Percentiles rank a stretch among this genome's conserved stretches.
Conservation (phyloP, 2,888 invertebrate genomes). For the Drosophila longiperda region DNA sequence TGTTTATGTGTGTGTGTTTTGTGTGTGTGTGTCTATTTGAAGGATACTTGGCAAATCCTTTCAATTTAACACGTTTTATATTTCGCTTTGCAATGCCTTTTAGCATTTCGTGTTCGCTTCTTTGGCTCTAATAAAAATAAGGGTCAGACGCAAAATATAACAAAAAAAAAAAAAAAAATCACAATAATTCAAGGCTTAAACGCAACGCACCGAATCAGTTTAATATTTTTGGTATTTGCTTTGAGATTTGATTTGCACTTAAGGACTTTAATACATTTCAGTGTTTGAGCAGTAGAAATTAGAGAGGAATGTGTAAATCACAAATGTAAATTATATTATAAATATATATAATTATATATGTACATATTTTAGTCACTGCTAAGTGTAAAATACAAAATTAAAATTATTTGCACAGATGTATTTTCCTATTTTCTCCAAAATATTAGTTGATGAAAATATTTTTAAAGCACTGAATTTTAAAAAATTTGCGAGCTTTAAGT, state of each 20-base stretch:
- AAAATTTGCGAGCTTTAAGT: constrained; percentile 31
- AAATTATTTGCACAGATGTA: neutral
- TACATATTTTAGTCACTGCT: neutral
- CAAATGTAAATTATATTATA: neutral
- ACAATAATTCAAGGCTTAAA: constrained; percentile 18
- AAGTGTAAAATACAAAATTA: neutral
- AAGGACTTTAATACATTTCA: constrained; percentile 7
- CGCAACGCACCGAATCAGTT: constrained; percentile 5
- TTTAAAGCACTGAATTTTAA: neutral
- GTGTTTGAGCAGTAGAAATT: neutral
- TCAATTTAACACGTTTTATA: constrained; percentile 61
- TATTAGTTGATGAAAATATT: neutral
- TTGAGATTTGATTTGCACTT: constrained; percentile 28
- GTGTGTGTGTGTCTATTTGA: constrained; percentile 16
- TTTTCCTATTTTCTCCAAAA: neutral
- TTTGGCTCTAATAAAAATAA: constrained; percentile 44
- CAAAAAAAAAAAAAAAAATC: neutral
- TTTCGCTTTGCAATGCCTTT: constrained; percentile 40
- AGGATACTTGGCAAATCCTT: constrained; percentile 50
- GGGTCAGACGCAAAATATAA: constrained; percentile 3
- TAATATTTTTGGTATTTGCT: constrained; percentile 4
- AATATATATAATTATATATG: neutral
- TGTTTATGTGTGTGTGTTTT: constrained; percentile 11
- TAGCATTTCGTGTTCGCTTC: constrained; percentile 18
- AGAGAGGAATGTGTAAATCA: neutral